Evolutionary conservation across 2,888 invertebrate species (phyloP).

Genomic region (Cataglyphis albicans): DNA sequence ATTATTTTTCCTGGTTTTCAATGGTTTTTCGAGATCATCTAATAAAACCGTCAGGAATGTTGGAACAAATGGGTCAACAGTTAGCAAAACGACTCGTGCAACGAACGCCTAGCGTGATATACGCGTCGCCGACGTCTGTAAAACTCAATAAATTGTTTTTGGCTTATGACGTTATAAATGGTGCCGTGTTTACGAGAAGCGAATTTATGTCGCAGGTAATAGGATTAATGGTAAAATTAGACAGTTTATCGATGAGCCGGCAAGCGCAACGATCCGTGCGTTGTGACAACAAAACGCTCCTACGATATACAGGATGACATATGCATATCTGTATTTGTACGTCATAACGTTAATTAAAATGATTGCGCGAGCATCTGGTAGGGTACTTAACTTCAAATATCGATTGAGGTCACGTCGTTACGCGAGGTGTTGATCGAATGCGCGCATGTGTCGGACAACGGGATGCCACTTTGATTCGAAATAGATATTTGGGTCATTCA

Average conservation of each 20-base stretch:
- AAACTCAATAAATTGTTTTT: constrained; percentile 76
- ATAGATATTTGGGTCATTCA: constrained; percentile 24
- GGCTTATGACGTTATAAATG: constrained; percentile 73
- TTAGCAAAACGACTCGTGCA: constrained; percentile 63
- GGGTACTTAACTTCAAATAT: constrained; percentile 59
- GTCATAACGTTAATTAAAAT: constrained; percentile 67
- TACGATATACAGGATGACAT: constrained; percentile 30
- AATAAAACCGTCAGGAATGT: constrained; percentile 56
- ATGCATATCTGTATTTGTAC: constrained; percentile 47
- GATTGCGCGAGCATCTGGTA: constrained; percentile 62
- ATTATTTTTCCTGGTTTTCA: constrained; percentile 28
- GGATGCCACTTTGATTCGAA: constrained; percentile 39
- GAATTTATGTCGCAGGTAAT: constrained; percentile 76
- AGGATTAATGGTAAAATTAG: constrained; percentile 78
- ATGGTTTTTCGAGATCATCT: constrained; percentile 39
- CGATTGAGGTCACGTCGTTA: constrained; percentile 50
- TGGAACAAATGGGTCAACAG: constrained; percentile 60
- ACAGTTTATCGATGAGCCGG: constrained; percentile 74
- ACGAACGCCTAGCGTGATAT: constrained; percentile 57
- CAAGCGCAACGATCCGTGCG: constrained; percentile 32
- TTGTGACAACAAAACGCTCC: constrained; percentile 45
- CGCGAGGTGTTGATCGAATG: constrained; percentile 44
- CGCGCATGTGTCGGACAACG: constrained; percentile 20
- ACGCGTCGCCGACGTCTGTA: constrained; percentile 65
- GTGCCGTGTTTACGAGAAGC: constrained; percentile 57